Base-by-base conservation (phyloP, 64 coral and sea anemone species). In the Montipora sp. region DNA sequence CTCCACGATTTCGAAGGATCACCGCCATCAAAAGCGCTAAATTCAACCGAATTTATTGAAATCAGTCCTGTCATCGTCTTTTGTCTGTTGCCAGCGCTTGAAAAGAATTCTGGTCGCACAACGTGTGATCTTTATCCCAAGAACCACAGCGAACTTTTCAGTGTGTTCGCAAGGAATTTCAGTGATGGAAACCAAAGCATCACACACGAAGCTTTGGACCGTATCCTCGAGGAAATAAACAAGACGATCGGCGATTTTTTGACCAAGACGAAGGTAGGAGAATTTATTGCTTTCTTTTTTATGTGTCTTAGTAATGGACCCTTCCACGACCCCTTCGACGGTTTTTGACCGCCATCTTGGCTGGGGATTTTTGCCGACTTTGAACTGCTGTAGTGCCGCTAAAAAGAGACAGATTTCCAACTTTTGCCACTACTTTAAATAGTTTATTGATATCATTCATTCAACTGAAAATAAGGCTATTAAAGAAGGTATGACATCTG, bases 81-180 rank as follows among this genome's bases (percentile, higher is more conserved):
- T 63, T 85, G 82, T 46, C 10, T 85, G 46, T 21, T 85, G 65
- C 65, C 82, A 5, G 45, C 82, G 82, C 82, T 14, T 85, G 82
- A 85, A 85, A 71, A 50, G 82, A 85, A 85, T 48, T 48, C 82
- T 71, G 82, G 82, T 71, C 61, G 49, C 19, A 36, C 45, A n/a
- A 16, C 3, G 8, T 85, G 82, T 46, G 55, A 80, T 9, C 1
- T n/a, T 71, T 23, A 36, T 72, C 82, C 82, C 65, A 85, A 46
- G 82, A 85, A 72, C 82, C 82, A 70, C 63, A 85, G 82, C 82
- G 82, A 72, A 85, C 82, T 85, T 72, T 85, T 71, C 65, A 47
- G 16, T 11, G 48, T 7, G 18, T 85, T 85, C 10, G 60, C 82
- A 21, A 85, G 47, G 15, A 85, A 85, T 72, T 67, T 70, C 18